phyloP scores from a whole-genome alignment of 2,113 vertebrate species.

The Cercocebus atys region DNA sequence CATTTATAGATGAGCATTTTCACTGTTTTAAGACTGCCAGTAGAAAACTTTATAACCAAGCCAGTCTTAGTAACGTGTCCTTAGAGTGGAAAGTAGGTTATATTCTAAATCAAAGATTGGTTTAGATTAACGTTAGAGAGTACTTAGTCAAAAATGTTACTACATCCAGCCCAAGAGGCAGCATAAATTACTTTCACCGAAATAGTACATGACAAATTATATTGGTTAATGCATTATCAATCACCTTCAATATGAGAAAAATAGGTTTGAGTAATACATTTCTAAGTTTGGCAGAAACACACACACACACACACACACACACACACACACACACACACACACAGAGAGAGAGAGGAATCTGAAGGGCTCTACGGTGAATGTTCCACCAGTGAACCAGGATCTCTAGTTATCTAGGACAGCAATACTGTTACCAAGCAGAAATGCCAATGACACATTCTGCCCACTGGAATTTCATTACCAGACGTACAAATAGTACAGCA shows the following conservation, averaged over 20 bases:
- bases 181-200: neutral
- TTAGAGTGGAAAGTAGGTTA: neutral
- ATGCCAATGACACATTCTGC: neutral
- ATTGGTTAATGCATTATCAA: neutral
- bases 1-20: neutral
- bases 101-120: constrained; percentile 4
- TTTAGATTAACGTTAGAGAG: constrained; percentile 22
- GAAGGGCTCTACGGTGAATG: neutral
- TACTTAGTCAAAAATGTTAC: neutral
- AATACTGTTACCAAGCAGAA: neutral
- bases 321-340: too few species aligned
- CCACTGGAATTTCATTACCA: neutral
- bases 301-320: rapidly evolving
- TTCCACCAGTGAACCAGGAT: neutral
- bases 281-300: neutral
- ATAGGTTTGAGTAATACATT: neutral
- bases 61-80: neutral
- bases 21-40: neutral
- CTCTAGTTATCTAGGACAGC: neutral
- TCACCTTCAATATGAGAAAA: neutral
- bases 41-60: constrained; percentile 35
- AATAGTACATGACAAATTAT: neutral
- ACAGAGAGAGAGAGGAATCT: neutral
- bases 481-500: neutral
- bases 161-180: neutral